Evolutionary conservation across 2,888 invertebrate species (phyloP).

Genomic region (Eupithecia inturbata): DNA sequence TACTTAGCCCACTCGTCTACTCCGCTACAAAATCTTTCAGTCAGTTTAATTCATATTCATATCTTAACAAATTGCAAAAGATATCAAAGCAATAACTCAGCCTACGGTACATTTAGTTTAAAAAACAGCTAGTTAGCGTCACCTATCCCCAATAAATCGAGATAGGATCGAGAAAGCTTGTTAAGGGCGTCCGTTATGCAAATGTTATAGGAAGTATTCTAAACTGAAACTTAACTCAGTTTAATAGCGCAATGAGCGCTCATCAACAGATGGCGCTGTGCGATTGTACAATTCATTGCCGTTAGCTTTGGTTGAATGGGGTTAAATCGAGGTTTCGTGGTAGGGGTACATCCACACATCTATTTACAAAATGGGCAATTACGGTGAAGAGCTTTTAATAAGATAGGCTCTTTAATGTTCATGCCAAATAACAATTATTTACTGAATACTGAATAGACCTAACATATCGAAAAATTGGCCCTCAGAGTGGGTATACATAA

Average conservation of each 20-base stretch:
- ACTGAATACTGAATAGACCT: no score
- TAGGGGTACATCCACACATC: not conserved
- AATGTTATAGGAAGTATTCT: constrained; percentile 47
- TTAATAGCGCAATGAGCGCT: constrained; percentile 43
- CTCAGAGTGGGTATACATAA: no score
- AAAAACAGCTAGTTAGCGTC: constrained; percentile 13
- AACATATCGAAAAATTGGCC: no score
- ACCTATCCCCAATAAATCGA: constrained; percentile 20
- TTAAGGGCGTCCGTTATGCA: constrained; percentile 45
- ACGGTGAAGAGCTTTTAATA: not conserved
- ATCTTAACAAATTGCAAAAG: constrained; percentile 7
- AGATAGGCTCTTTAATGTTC: not conserved
- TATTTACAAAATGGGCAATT: not conserved
- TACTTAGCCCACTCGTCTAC: not conserved
- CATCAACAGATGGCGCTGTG: constrained; percentile 47
- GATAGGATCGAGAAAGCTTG: constrained; percentile 39
- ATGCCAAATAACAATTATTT: not conserved
- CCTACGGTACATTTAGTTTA: constrained; percentile 12
- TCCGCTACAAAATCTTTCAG: not conserved
- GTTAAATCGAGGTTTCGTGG: constrained; percentile 20
- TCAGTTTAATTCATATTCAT: constrained; percentile 2
- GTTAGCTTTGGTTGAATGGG: constrained; percentile 48
- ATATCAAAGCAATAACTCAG: constrained; percentile 11
- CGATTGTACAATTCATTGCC: constrained; percentile 54
- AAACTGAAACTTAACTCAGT: constrained; percentile 34